phyloP scores from a whole-genome alignment of 2,113 vertebrate genomes.

The Azemiops feae region DNA sequence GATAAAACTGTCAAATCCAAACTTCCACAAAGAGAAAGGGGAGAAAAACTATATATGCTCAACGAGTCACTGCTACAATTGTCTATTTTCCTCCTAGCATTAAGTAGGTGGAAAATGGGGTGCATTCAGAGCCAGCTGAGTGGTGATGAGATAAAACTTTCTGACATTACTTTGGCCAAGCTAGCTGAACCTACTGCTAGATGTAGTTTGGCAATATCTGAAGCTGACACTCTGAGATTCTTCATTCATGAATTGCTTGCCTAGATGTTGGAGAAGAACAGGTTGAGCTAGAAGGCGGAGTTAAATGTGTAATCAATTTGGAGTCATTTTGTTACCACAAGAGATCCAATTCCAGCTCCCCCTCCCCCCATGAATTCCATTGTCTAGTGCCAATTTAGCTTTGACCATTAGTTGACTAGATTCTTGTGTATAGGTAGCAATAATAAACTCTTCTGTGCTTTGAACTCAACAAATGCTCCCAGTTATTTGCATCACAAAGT shows the following conservation, averaged over 20 bases:
- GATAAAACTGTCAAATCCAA: background rate
- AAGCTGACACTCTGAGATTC: background rate
- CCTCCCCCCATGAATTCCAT: background rate
- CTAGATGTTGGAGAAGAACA: background rate
- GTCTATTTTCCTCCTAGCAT: background rate
- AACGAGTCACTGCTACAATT: background rate
- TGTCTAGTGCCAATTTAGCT: background rate
- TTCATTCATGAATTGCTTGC: accelerated
- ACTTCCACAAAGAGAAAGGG: background rate
- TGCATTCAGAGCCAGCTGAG: background rate
- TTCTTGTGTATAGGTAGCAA: background rate
- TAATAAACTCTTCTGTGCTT: background rate
- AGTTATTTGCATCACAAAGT: background rate
- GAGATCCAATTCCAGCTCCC: background rate
- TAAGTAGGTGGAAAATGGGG: background rate
- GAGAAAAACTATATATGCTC: background rate
- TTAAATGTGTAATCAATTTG: background rate
- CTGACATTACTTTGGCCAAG: background rate
- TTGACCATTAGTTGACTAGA: background rate
- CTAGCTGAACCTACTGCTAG: background rate
- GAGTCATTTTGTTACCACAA: background rate
- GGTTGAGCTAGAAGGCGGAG: background rate
- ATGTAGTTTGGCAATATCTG: background rate
- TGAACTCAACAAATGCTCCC: background rate
- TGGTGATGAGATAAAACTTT: background rate